Percentiles rank a stretch among this genome's conserved stretches.
These are phyloP conservation scores for Dunckerocampus dactyliophorus DNA, from an alignment of 2,113 vertebrate genomes.

Conservation along the genomic window DNA sequence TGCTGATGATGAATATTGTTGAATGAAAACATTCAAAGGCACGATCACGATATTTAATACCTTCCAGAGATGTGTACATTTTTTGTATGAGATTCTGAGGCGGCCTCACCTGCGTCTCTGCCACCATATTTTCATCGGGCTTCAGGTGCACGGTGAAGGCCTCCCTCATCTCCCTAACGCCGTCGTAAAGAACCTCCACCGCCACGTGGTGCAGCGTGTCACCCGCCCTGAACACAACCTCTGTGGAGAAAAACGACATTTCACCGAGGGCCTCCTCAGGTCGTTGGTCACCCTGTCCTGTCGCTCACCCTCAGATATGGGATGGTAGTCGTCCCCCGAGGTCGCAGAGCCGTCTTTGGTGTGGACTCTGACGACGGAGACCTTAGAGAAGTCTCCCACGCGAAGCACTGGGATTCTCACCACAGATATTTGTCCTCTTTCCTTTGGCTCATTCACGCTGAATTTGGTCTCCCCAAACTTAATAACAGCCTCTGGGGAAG, in stretches of 20 bases:
- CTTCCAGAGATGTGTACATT: too few relatives aligned
- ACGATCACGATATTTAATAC: background rate
- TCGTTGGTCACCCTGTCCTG: background rate
- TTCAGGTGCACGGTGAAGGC: slow-evolving; percentile 92
- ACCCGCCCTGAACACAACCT: slow-evolving; percentile 87
- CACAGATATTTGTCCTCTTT: slow-evolving; percentile 72
- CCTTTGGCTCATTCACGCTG: slow-evolving; percentile 84
- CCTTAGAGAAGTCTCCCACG: slow-evolving; percentile 84
- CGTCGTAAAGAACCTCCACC: slow-evolving; percentile 87
- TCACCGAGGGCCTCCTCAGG: slow-evolving; percentile 55
- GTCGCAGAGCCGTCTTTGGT: slow-evolving; percentile 93
- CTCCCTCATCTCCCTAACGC: slow-evolving; percentile 89
- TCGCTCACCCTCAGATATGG: slow-evolving; percentile 85
- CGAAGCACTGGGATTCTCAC: slow-evolving; percentile 85
- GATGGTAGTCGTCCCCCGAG: slow-evolving; percentile 93
- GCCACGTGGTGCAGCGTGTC: slow-evolving; percentile 82
- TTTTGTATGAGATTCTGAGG: too few relatives aligned
- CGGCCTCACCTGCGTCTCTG: slow-evolving; percentile 83
- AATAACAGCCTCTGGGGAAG: slow-evolving; percentile 82
- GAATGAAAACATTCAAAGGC: slow-evolving; percentile 2
- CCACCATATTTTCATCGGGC: slow-evolving; percentile 94
- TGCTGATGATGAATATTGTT: slow-evolving; percentile 5
- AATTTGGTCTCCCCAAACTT: slow-evolving; percentile 79
- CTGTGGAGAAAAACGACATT: slow-evolving; percentile 60
- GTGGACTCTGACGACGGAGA: slow-evolving; percentile 89